Percentiles rank a stretch among this genome's conserved stretches.
Evolutionary conservation across 2,113 vertebrate species (phyloP).

Genomic region (Daphoenositta chrysoptera): DNA sequence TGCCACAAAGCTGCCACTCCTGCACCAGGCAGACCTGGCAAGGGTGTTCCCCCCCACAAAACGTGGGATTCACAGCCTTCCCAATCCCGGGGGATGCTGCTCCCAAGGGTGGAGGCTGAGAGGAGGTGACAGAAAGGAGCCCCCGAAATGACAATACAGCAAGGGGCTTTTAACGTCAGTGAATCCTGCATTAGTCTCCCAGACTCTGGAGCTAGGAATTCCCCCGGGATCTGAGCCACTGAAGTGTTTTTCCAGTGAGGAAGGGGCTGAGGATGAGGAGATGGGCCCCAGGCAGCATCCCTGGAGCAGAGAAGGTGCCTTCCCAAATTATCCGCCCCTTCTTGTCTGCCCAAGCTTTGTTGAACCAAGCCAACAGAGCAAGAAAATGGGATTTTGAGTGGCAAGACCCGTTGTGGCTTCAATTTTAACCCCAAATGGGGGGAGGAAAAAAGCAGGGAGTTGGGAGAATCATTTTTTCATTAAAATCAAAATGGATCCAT

Average conservation of each 20-base stretch:
- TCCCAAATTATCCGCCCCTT: background rate
- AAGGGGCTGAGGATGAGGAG: background rate
- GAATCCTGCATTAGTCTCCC: background rate
- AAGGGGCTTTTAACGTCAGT: background rate
- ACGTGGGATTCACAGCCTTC: background rate
- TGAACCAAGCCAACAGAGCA: background rate
- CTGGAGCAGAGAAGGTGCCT: background rate
- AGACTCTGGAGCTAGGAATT: background rate
- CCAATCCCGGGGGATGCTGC: background rate
- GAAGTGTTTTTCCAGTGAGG: background rate
- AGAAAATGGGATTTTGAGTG: background rate
- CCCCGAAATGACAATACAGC: fast-evolving
- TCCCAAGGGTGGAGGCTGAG: background rate
- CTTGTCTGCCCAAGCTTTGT: background rate
- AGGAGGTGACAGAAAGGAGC: background rate
- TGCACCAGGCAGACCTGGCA: too few species aligned
- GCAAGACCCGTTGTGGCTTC: background rate
- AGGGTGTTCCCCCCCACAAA: background rate
- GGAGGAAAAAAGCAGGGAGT: fast-evolving
- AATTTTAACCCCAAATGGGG: background rate
- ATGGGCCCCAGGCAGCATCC: background rate
- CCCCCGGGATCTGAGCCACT: background rate
- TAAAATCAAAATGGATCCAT: constrained; percentile 12
- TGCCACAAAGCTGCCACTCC: background rate
- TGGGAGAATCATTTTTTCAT: constrained; percentile 8